Evolutionary conservation across 2,113 vertebrate genomes (phyloP).

Genomic region (Emydura subglobosa): DNA sequence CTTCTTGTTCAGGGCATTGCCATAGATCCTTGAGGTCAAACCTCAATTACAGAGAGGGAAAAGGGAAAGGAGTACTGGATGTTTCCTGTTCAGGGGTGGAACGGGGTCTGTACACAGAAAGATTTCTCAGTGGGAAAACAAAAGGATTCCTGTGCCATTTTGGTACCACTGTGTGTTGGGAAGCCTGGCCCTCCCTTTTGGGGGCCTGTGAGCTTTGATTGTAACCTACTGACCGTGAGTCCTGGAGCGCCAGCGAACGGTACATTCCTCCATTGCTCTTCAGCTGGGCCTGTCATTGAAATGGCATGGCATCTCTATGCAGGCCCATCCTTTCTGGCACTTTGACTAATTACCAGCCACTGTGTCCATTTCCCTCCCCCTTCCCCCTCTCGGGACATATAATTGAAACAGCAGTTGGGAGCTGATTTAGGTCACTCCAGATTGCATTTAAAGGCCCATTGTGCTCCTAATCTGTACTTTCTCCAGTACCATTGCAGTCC

Average conservation of each 20-base stretch:
- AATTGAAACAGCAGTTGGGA: background rate
- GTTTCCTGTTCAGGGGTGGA: background rate
- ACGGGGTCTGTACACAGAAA: background rate
- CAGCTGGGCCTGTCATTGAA: background rate
- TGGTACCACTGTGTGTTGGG: background rate
- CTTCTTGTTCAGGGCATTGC: background rate
- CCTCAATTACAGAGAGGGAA: background rate
- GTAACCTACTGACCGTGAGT: background rate
- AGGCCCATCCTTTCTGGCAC: background rate
- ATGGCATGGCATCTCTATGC: background rate
- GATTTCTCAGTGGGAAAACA: background rate
- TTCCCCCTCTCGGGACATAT: background rate
- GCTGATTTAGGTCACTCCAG: constrained; percentile 45
- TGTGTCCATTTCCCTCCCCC: background rate
- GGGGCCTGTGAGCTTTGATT: background rate
- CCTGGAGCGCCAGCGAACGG: fast-evolving
- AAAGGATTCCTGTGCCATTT: background rate
- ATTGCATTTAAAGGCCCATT: constrained; percentile 4
- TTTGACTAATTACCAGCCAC: background rate
- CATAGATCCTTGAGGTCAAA: background rate
- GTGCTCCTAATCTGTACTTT: constrained; percentile 8
- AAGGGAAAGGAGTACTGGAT: background rate
- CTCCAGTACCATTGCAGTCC: fast-evolving
- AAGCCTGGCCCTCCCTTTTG: fast-evolving
- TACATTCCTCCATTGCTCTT: fast-evolving